Conservation (phyloP, 2,888 invertebrate species). For the Osmoderma eremita region DNA sequence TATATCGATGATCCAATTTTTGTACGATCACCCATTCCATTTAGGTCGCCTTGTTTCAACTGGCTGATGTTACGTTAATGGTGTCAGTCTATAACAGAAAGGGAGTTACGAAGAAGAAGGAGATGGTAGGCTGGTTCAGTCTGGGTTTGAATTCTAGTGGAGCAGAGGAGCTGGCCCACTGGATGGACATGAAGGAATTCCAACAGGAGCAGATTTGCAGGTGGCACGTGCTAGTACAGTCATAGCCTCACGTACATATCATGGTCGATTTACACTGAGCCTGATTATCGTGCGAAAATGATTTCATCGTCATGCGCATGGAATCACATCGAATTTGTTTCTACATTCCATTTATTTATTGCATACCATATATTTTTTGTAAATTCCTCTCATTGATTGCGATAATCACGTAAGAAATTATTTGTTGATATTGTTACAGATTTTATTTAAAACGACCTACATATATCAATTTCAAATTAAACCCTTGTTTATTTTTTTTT, state of each 20-base stretch:
- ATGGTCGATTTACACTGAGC: constrained; percentile 37
- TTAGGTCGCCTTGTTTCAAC: constrained; percentile 92
- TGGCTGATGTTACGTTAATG: constrained; percentile 94
- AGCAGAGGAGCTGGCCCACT: constrained; percentile 90
- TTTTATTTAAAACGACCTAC: no score
- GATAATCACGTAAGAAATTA: background rate
- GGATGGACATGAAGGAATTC: constrained; percentile 91
- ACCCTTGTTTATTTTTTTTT: no score
- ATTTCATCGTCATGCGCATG: constrained; percentile 10
- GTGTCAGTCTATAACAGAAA: constrained; percentile 92
- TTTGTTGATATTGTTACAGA: constrained; percentile 15
- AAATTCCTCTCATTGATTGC: background rate
- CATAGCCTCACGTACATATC: constrained; percentile 60
- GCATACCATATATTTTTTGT: background rate
- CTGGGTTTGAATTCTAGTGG: constrained; percentile 92
- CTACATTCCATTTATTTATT: constrained; percentile 13
- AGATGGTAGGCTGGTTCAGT: constrained; percentile 98
- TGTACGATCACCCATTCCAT: constrained; percentile 36
- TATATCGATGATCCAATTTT: no score
- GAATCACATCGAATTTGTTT: constrained; percentile 14
- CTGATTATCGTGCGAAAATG: constrained; percentile 11
- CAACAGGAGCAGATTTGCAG: constrained; percentile 91
- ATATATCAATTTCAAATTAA: no score
- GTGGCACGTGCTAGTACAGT: constrained; percentile 91
- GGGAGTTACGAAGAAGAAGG: constrained; percentile 91